phyloP scores from a whole-genome alignment of 2,797 vertebrate species.

The Anabacerthia variegaticeps region DNA sequence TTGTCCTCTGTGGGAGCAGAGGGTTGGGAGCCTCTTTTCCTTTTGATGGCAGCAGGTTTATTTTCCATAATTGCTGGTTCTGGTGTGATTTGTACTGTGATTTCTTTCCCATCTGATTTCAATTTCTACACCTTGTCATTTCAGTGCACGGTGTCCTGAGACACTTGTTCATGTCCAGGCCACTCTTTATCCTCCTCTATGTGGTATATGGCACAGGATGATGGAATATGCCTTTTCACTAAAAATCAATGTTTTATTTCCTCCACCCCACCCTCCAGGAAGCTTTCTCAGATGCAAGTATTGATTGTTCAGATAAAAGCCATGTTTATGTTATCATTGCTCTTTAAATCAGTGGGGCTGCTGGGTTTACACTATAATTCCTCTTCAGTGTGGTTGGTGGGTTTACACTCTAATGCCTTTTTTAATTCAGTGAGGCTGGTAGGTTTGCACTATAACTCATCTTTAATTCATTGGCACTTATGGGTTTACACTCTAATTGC shows the following conservation, averaged over 20 bases:
- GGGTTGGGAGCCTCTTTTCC: background rate
- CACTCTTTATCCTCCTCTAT: background rate
- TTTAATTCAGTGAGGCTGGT: background rate
- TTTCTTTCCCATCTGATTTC: background rate
- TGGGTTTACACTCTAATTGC: background rate
- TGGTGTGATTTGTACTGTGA: background rate
- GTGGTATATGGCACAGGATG: conserved; percentile 71
- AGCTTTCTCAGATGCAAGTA: background rate
- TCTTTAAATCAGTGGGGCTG: background rate
- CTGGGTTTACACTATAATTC: background rate
- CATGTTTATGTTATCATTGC: background rate
- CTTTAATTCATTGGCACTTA: background rate
- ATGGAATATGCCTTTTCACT: conserved; percentile 36
- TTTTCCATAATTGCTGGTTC: background rate
- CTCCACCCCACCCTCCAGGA: background rate
- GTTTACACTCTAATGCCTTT: background rate
- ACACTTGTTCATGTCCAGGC: background rate
- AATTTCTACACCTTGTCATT: background rate
- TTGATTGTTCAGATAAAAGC: conserved; percentile 1
- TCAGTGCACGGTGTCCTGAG: background rate
- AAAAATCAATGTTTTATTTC: conserved; percentile 8
- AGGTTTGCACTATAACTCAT: background rate
- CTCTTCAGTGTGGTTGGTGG: background rate
- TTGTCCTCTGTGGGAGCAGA: background rate
- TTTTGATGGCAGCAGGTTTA: background rate